Percentiles rank a stretch among this genome's conserved stretches.
Conservation (phyloP, 2,797 vertebrate species). For the Alca torda region DNA sequence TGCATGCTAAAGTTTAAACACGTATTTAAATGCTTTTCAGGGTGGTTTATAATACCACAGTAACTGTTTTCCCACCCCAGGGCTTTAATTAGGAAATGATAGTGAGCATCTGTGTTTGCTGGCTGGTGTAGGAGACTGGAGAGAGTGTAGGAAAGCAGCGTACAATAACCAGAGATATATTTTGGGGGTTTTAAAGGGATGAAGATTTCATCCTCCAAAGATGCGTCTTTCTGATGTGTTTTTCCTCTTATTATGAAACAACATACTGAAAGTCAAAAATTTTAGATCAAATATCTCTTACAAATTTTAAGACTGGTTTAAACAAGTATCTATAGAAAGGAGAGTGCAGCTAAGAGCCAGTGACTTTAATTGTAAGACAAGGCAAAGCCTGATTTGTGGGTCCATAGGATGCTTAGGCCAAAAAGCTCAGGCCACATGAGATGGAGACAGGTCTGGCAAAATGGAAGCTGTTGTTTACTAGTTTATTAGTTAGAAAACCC, state of each 20-base stretch:
- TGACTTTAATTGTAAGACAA: neutral
- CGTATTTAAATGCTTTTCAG: neutral
- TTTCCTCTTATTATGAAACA: neutral
- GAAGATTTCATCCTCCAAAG: neutral
- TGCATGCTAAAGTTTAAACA: neutral
- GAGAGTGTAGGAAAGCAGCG: neutral
- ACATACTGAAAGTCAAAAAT: neutral
- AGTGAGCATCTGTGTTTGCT: constrained; percentile 24
- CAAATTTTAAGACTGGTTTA: neutral
- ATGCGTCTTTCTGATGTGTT: neutral
- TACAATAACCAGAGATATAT: neutral
- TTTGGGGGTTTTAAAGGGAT: neutral
- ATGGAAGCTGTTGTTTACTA: neutral
- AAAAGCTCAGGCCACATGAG: neutral
- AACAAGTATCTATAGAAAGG: neutral
- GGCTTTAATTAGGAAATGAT: constrained; percentile 25
- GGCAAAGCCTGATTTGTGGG: neutral
- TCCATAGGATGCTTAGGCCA: neutral
- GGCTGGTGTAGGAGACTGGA: neutral
- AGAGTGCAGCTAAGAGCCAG: neutral
- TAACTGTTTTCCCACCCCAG: neutral
- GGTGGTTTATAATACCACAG: neutral
- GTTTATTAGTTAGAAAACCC: neutral
- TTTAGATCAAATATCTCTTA: neutral
- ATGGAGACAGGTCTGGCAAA: neutral